Evolutionary conservation across 2,888 invertebrate species (phyloP).

Genomic region (Torymus auratus): DNA sequence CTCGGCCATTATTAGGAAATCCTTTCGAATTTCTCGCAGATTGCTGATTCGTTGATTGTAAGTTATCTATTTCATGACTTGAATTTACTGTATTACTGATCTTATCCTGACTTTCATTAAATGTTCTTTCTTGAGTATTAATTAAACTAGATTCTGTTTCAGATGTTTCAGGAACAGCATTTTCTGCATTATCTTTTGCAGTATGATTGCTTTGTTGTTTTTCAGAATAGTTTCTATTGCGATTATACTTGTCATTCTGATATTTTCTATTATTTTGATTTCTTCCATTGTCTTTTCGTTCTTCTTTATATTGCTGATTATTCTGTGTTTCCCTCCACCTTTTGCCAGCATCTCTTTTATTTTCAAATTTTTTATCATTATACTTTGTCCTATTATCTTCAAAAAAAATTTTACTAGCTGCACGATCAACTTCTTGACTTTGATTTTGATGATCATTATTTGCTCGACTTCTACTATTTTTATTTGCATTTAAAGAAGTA

Average conservation of each 20-base stretch:
- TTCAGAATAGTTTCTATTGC: constrained; percentile 56
- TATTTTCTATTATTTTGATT: constrained; percentile 63
- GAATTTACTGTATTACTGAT: constrained; percentile 50
- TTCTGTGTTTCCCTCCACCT: constrained; percentile 59
- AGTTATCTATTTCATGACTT: constrained; percentile 40
- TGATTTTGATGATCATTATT: constrained; percentile 50
- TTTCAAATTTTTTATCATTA: constrained; percentile 61
- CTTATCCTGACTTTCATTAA: constrained; percentile 42
- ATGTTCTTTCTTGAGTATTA: constrained; percentile 38
- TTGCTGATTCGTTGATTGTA: constrained; percentile 42
- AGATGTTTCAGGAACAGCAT: constrained; percentile 10
- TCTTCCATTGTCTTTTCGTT: constrained; percentile 60
- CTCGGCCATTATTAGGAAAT: constrained; percentile 54
- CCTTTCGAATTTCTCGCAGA: constrained; percentile 54
- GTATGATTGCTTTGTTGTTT: constrained; percentile 43
- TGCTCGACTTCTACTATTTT: constrained; percentile 40
- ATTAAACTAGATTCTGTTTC: constrained; percentile 20
- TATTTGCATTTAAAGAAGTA: constrained; percentile 58
- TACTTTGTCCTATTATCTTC: constrained; percentile 58
- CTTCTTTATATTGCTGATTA: constrained; percentile 57
- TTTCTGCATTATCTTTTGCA: constrained; percentile 44
- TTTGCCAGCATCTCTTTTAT: constrained; percentile 59
- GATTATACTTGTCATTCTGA: constrained; percentile 63
- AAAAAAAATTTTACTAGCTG: constrained; percentile 49
- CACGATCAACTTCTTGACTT: constrained; percentile 26